Conservation (phyloP, 2,113 vertebrate genomes). For the Hassar affinis region DNA sequence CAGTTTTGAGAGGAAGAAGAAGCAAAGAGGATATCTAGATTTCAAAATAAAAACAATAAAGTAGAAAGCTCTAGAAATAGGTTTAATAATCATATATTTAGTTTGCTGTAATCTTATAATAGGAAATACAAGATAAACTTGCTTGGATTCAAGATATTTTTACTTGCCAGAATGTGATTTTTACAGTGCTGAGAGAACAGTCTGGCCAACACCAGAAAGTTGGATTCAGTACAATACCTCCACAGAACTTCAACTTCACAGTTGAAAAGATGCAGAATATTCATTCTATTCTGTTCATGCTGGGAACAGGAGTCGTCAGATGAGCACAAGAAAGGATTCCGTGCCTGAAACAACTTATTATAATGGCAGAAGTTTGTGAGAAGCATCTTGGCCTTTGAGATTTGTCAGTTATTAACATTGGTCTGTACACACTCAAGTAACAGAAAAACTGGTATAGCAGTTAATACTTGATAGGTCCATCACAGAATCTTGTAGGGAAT, state of each 20-base stretch:
- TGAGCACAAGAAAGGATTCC: not conserved
- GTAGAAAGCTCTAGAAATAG: not conserved
- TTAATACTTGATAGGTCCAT: too few relatives aligned
- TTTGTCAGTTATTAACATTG: not conserved
- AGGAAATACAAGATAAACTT: not conserved
- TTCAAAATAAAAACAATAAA: not conserved
- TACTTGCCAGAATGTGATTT: not conserved
- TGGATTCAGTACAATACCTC: not conserved
- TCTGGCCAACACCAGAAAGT: not conserved
- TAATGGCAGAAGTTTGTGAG: not conserved
- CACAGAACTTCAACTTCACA: too few relatives aligned
- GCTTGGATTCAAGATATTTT: not conserved
- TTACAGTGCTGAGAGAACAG: not conserved
- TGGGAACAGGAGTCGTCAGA: not conserved
- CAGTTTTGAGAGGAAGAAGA: not conserved
- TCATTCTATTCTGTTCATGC: not conserved
- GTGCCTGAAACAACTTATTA: not conserved
- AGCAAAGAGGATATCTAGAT: not conserved
- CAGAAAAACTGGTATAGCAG: too few relatives aligned
- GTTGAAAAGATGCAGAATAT: not conserved
- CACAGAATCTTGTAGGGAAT: too few relatives aligned
- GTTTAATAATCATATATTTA: not conserved
- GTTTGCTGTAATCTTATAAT: not conserved
- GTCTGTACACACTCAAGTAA: too few relatives aligned
- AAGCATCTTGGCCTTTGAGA: not conserved